phyloP scores from a whole-genome alignment of 1,140 invertebrate genomes.

The Euglossa dilemma region DNA sequence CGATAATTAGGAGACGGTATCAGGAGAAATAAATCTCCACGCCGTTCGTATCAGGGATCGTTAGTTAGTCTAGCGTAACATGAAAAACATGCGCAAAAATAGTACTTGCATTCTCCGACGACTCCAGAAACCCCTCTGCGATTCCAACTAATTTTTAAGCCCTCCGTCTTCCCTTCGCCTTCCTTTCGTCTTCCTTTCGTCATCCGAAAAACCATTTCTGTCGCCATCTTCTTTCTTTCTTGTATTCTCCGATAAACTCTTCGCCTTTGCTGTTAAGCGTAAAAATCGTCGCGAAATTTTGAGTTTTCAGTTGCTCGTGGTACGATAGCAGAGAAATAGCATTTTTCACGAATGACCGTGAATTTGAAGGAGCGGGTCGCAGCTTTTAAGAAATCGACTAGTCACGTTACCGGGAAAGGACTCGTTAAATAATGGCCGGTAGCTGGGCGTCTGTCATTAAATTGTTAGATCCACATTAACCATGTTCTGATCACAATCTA shows the following conservation, averaged over 20 bases:
- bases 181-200: too few relatives aligned
- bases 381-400: constrained; percentile 56
- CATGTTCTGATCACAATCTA: constrained; percentile 69
- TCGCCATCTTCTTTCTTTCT: neutral
- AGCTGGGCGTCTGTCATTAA: constrained; percentile 76
- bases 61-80: constrained; percentile 63
- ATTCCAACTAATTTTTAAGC: neutral
- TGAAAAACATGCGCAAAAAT: constrained; percentile 66
- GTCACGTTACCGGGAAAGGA: constrained; percentile 67
- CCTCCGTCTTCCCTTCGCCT: neutral
- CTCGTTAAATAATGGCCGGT: constrained; percentile 73
- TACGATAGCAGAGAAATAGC: constrained; percentile 8
- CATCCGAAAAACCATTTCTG: neutral
- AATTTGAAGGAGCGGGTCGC: constrained; percentile 1
- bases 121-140: neutral
- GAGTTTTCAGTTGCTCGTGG: neutral
- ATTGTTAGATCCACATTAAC: constrained; percentile 79
- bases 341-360: constrained; percentile 13
- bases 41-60: constrained; percentile 62
- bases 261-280: too few relatives aligned
- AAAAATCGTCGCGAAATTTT: neutral
- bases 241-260: neutral
- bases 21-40: constrained; percentile 68
- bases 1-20: constrained; percentile 69
- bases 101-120: constrained; percentile 36